phyloP scores from a whole-genome alignment of 2,113 vertebrate species.

The Tyto alba region DNA sequence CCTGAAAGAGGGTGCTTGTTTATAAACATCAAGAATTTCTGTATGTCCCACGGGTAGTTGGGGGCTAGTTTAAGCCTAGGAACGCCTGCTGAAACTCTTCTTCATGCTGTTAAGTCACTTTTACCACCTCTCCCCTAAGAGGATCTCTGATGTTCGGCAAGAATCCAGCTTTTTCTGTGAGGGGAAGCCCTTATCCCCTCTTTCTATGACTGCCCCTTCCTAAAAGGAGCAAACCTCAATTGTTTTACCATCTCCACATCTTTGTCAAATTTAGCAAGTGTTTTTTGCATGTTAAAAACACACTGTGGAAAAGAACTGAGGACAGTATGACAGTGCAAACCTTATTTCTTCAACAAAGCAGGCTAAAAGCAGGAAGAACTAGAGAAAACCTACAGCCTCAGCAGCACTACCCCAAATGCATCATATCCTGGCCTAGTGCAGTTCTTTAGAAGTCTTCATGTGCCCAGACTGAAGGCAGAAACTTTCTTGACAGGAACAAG shows the following conservation, averaged over 20 bases:
- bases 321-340: accelerated
- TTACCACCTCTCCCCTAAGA: neutral
- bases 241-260: neutral
- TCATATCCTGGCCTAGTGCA: no score
- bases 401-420: neutral
- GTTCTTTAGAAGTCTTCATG: neutral
- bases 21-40: neutral
- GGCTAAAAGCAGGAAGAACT: neutral
- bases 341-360: neutral
- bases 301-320: neutral
- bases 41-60: accelerated
- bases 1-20: neutral
- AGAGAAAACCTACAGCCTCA: neutral
- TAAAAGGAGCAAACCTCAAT: neutral
- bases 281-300: neutral
- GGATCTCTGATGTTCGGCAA: neutral
- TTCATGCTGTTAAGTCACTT: neutral
- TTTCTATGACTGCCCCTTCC: neutral
- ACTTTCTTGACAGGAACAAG: neutral
- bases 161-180: neutral
- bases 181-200: neutral
- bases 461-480: neutral
- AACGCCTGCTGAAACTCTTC: neutral
- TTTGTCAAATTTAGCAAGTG: neutral
- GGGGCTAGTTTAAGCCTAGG: neutral